Percentiles rank a stretch among this genome's conserved stretches.
phyloP scores from a whole-genome alignment of 2,797 vertebrate genomes.

The Sarcoramphus papa region DNA sequence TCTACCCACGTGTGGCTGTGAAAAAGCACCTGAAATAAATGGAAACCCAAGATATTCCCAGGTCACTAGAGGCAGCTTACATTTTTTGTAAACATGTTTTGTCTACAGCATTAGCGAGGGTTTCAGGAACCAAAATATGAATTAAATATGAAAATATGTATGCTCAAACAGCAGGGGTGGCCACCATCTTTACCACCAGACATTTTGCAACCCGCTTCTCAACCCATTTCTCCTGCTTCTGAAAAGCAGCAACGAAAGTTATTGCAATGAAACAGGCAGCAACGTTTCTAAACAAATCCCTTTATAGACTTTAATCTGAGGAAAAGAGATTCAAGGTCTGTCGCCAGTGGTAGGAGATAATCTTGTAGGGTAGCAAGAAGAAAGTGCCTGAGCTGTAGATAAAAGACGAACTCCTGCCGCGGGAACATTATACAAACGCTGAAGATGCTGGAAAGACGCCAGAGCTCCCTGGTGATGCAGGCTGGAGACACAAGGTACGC shows the following conservation, averaged over 20 bases:
- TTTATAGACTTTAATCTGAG: slow-evolving; percentile 39
- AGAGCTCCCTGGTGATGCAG: slow-evolving; percentile 12
- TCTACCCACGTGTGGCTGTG: accelerated
- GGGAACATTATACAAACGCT: not conserved
- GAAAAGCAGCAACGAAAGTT: not conserved
- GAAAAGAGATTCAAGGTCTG: slow-evolving; percentile 29
- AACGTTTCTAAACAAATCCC: slow-evolving; percentile 33
- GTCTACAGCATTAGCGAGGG: not conserved
- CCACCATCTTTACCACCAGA: not conserved
- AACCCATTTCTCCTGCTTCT: not conserved
- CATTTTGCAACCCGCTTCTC: not conserved
- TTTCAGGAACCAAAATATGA: not conserved
- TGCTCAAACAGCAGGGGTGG: not conserved
- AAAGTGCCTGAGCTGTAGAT: slow-evolving; percentile 18
- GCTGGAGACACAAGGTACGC: not conserved
- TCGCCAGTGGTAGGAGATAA: slow-evolving; percentile 26
- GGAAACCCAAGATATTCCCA: not conserved
- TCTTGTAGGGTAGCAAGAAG: not conserved
- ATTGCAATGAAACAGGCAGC: not conserved
- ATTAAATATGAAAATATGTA: not conserved
- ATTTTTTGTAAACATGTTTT: not conserved
- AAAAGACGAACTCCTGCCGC: slow-evolving; percentile 15
- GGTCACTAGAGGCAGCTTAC: not conserved
- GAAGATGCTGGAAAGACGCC: slow-evolving; percentile 22
- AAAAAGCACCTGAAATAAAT: not conserved